These are phyloP conservation scores for Autographa pulchrina DNA, from an alignment of 2,888 invertebrate genomes.

Conservation along the genomic window DNA sequence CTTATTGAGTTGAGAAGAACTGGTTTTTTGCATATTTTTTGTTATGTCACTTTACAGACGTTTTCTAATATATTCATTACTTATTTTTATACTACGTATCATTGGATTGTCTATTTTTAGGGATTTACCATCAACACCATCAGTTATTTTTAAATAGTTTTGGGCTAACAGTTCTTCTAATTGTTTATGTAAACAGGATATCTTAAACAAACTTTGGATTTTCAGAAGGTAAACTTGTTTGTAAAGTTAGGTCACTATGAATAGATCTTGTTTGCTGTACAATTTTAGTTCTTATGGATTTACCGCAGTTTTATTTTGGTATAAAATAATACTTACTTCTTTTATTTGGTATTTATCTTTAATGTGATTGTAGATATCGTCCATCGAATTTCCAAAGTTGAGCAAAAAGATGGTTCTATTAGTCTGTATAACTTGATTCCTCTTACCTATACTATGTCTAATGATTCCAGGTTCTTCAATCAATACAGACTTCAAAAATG, in stretches of 20 bases:
- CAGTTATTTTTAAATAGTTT: not conserved
- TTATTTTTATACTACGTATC: not conserved
- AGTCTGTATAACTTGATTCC: too few species aligned
- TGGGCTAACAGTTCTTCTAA: not conserved
- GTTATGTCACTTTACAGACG: not conserved
- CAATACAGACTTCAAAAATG: too few species aligned
- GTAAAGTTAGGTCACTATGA: not conserved
- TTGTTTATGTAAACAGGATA: not conserved
- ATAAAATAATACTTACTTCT: too few species aligned
- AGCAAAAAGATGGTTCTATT: too few species aligned
- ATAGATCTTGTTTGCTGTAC: not conserved
- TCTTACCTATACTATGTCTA: too few species aligned
- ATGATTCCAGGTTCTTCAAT: too few species aligned
- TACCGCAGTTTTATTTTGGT: not conserved
- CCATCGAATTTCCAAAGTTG: too few species aligned
- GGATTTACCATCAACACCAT: not conserved
- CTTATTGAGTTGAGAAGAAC: not conserved
- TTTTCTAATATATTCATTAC: not conserved
- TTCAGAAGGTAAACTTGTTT: constrained; percentile 4
- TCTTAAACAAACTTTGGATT: not conserved
- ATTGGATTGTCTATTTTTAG: not conserved
- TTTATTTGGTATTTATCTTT: too few species aligned
- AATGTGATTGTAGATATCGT: too few species aligned
- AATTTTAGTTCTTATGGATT: not conserved
- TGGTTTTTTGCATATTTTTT: not conserved